A percentile compares a stretch with the other conserved stretches of the same genome.
Conservation (phyloP, 1,140 invertebrate species). For the Brachystomella parvula region DNA sequence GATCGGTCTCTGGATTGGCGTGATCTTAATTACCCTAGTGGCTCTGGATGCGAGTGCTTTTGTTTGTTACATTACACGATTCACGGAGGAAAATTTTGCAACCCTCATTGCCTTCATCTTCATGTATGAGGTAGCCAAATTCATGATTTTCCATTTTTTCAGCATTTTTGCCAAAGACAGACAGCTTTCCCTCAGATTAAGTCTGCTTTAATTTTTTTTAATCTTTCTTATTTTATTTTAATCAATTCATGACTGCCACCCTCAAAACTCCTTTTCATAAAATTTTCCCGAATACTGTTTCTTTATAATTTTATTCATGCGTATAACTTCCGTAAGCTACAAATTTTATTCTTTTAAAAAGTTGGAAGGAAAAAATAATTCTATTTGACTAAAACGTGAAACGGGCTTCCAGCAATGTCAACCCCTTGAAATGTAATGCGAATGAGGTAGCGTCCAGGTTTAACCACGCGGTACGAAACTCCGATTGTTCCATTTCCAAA, state of each 20-base stretch:
- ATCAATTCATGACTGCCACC: too few species aligned
- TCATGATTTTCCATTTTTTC: constrained; percentile 13
- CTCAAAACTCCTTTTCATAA: too few species aligned
- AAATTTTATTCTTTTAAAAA: not conserved
- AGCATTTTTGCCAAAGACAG: not conserved
- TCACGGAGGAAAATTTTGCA: constrained; percentile 99
- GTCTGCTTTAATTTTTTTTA: too few species aligned
- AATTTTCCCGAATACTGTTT: too few species aligned
- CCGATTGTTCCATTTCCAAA: constrained; percentile 31
- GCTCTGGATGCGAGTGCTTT: constrained; percentile 93
- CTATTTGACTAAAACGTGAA: constrained; percentile 20
- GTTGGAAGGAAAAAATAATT: not conserved
- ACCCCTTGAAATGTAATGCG: constrained; percentile 23
- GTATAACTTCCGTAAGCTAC: not conserved
- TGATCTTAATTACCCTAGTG: constrained; percentile 80
- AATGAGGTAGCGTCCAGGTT: constrained; percentile 21
- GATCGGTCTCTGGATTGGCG: constrained; percentile 87
- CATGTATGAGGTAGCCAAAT: constrained; percentile 77
- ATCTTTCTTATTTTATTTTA: too few species aligned
- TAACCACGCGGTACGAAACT: constrained; percentile 19
- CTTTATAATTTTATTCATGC: too few species aligned
- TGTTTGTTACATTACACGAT: constrained; percentile 98
- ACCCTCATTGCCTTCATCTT: constrained; percentile 98
- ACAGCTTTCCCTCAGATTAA: too few species aligned
- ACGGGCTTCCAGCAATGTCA: constrained; percentile 24